Conservation (phyloP, 2,113 vertebrate species). For the Tympanuchus pallidicinctus region DNA sequence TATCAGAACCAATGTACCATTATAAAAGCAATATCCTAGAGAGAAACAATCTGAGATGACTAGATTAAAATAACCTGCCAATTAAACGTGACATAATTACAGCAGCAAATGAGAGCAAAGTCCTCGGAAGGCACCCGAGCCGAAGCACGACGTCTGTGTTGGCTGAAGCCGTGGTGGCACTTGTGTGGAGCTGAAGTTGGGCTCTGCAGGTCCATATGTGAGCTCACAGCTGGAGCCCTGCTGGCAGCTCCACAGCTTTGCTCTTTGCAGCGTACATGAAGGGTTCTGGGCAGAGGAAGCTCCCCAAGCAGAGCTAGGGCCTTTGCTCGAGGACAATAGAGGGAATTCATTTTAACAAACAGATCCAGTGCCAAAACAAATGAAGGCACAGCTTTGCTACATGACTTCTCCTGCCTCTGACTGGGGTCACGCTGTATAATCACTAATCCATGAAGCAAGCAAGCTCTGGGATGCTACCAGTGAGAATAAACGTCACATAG, state of each 20-base stretch:
- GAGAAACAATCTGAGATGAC: not conserved
- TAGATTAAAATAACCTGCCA: conserved; percentile 43
- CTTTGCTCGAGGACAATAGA: not conserved
- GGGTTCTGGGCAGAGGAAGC: not conserved
- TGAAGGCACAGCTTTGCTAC: not conserved
- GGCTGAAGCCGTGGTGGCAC: not conserved
- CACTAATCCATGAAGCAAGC: not conserved
- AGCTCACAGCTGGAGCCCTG: not conserved
- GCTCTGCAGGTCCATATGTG: too few relatives aligned
- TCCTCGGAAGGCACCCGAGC: not conserved
- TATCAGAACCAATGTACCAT: not conserved
- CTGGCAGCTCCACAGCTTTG: not conserved
- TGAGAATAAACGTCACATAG: not conserved
- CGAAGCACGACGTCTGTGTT: rapidly evolving
- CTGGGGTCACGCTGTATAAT: not conserved
- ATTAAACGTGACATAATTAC: conserved; percentile 43
- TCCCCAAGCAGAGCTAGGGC: not conserved
- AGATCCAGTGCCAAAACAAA: not conserved
- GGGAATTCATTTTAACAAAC: not conserved
- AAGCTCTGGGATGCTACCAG: not conserved
- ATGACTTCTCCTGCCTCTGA: not conserved
- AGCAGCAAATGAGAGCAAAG: conserved; percentile 13
- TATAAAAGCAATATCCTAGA: not conserved
- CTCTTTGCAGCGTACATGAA: not conserved
- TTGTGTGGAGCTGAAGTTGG: not conserved